Base-by-base conservation (phyloP, 2,797 vertebrate genomes). In the Ara ararauna region DNA sequence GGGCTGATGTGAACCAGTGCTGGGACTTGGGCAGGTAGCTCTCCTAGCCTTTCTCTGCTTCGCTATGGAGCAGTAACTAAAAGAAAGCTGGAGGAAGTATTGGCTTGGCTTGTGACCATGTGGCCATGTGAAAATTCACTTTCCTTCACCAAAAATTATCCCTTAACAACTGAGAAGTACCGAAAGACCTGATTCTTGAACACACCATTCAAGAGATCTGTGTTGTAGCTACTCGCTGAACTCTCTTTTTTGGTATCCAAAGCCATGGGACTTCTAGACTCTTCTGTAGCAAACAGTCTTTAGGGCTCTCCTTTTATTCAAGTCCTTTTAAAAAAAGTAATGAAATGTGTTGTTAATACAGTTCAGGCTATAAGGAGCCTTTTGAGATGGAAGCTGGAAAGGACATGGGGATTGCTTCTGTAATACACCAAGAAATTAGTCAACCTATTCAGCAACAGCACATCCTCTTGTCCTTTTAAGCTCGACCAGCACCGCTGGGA, bases 101-200 rank as follows among this genome's bases (percentile, higher is more conserved):
- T 54, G 15, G 7, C 18, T 38, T 92, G n/a, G 24, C 30, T 79
- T 85, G 18, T 93, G 74, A 27, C 44, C 22, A 6, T 34, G 13
- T 13, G 30, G 29, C 67, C 26, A 9, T 1, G 1, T 87, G 45
- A 62, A 78, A 66, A 80, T 58, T 71, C 32, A 3, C 34, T 54
- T 78, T 44, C 22, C 42, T 84, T 90, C 48, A 58, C 27, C 32
- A 64, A 29, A 83, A 80, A n/a, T 29, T 40, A 36, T 5, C 51
- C 29, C 5, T 50, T 0, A 0, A 11, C 24, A 3, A 44, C 62
- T 2, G 3, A 44, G 76, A 83, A 44, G 47, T 62, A 38, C 58
- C 20, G 7, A 22, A 86, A 75, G 30, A n/a, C 32, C 84, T 36
- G 45, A 42, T 87, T 85, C 32, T 45, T 72, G 11, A 85, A 80